Evolutionary conservation across 2,113 vertebrate species (phyloP), one percentile per base, ranked within the genome.

Genomic region (Tympanuchus pallidicinctus): DNA sequence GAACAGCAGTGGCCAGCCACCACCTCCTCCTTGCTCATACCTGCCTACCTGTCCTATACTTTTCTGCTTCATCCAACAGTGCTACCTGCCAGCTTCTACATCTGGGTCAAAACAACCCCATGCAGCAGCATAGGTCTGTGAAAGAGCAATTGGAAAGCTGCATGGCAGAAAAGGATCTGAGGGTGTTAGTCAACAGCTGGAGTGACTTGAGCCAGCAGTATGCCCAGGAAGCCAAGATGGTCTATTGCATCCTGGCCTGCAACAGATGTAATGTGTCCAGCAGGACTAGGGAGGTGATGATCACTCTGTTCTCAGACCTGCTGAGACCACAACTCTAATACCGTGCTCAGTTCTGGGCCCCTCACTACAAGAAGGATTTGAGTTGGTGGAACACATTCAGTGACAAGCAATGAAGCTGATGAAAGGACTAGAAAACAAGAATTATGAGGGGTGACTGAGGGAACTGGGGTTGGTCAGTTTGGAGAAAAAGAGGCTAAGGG

Each of bases 21-120:
- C 3, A 1, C 5, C 52, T 74, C 15, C 24, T 36, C 5, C 5
- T 22, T 0, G 0, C 5, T 5, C 12, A 14, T 45, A 7, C 19
- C 2, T 36, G 25, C 30, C 6, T 0, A 0, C 24, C 17, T 7
- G 47, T 14, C 22, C 54, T 15, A 20, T 18, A 32, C 20, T 7
- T 34, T 89, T 70, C 42, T 74, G 28, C 16, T 90, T 82, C n/a
- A 20, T 34, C n/a, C 57, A 34, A 34, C 57, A 60, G 21, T 20
- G 20, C 57, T 22, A n/a, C 6, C 7, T 59, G 56, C 32, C 30
- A 22, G 59, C n/a, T 60, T 34, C 59, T 60, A 22, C 59, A 60
- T 13, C n/a, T 60, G 27, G 13, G 22, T 36, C n/a, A 61, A 34
- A 36, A 24, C 21, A 60, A 8, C 21, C n/a, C 59, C 59, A 36